Evolutionary conservation across 2,113 vertebrate species (phyloP).

Genomic region (Microtus montanus): DNA sequence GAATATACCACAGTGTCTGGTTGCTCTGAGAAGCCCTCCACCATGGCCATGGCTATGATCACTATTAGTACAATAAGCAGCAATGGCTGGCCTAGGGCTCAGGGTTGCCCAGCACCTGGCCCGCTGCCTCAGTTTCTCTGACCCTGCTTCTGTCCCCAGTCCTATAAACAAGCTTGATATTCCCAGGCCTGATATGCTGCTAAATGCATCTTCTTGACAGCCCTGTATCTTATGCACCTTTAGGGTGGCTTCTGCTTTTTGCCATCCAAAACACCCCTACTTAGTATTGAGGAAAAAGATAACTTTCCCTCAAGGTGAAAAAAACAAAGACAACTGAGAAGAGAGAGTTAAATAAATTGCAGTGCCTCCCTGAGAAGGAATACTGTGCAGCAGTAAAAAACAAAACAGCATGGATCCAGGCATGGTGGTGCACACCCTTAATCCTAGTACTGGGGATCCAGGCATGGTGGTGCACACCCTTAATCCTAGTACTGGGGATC

Average conservation of each 20-base stretch:
- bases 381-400: neutral
- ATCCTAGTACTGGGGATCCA: neutral
- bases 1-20: neutral
- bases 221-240: conserved; percentile 80
- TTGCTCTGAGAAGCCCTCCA: neutral
- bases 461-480: no score
- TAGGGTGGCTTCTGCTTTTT: conserved; percentile 63
- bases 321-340: neutral
- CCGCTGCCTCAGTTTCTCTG: neutral
- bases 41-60: neutral
- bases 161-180: neutral
- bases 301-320: neutral
- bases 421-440: neutral
- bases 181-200: neutral
- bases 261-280: conserved; percentile 81
- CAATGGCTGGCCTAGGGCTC: neutral
- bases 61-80: neutral
- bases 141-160: neutral
- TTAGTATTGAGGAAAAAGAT: conserved; percentile 70
- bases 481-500: no score
- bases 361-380: neutral
- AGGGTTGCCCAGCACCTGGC: neutral
- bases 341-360: neutral
- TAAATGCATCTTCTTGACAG: conserved; percentile 80
- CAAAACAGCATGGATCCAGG: neutral